These are phyloP conservation scores for Glaucidium brasilianum DNA, from an alignment of 2,113 vertebrate genomes.

Conservation along the genomic window DNA sequence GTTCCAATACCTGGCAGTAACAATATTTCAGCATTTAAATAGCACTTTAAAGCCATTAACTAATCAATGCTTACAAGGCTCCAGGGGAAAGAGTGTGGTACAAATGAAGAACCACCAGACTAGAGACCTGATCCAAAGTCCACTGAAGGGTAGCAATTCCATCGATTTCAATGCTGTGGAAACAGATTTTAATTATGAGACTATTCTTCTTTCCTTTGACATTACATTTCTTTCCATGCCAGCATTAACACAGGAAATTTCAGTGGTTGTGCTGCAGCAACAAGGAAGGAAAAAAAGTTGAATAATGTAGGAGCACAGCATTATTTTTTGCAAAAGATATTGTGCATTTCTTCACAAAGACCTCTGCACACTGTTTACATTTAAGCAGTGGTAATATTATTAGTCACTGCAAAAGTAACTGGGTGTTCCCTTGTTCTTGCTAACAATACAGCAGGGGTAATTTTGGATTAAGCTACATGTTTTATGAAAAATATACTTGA, in stretches of 20 bases:
- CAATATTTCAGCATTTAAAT: conserved; percentile 19
- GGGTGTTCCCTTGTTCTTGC: conserved; percentile 33
- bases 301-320: not conserved
- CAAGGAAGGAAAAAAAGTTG: not conserved
- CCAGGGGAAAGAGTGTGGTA: not conserved
- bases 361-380: not conserved
- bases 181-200: not conserved
- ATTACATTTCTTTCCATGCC: not conserved
- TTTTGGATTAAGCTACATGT: conserved; percentile 37
- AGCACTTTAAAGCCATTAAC: conserved; percentile 38
- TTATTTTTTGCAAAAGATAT: not conserved
- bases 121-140: not conserved
- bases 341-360: not conserved
- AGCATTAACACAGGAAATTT: not conserved
- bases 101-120: not conserved
- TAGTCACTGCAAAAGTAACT: conserved; percentile 47
- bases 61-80: conserved; percentile 40
- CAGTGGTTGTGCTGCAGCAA: not conserved
- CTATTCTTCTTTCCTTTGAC: not conserved
- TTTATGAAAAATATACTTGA: conserved; percentile 44
- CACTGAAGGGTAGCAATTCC: not conserved
- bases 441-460: conserved; percentile 40
- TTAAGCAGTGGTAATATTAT: conserved; percentile 36
- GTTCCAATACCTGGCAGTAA: not conserved
- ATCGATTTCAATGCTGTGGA: not conserved